phyloP scores from a whole-genome alignment of 2,113 vertebrate species.

The Pipra filicauda region DNA sequence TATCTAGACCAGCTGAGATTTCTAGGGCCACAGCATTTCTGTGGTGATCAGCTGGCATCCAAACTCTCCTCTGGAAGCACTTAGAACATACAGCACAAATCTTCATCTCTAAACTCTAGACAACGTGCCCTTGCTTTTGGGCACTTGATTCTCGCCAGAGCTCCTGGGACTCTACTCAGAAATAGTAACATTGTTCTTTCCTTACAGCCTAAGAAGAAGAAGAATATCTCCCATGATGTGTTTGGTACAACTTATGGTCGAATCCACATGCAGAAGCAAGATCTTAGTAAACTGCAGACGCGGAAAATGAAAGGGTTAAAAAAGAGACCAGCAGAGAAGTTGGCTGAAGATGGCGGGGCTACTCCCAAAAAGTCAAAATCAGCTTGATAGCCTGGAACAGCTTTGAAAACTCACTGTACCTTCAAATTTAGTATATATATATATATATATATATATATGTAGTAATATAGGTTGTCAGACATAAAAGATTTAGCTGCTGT shows the following conservation, averaged over 20 bases:
- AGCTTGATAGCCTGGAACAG: not conserved
- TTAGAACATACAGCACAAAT: not conserved
- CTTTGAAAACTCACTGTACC: not conserved
- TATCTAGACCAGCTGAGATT: not conserved
- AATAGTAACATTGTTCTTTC: slow-evolving; percentile 4
- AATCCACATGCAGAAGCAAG: slow-evolving; percentile 97
- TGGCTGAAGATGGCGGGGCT: slow-evolving; percentile 21
- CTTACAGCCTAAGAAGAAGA: slow-evolving; percentile 91
- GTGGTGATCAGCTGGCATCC: not conserved
- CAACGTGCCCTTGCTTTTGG: not conserved
- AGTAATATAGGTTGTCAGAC: not conserved
- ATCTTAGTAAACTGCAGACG: slow-evolving; percentile 89
- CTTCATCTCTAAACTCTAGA: not conserved
- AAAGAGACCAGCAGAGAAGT: slow-evolving; percentile 80
- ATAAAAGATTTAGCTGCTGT: not conserved
- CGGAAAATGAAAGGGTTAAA: slow-evolving; percentile 94
- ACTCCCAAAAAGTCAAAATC: slow-evolving; percentile 77
- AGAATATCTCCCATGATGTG: slow-evolving; percentile 91
- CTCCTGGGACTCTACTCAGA: not conserved
- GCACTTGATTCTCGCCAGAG: not conserved
- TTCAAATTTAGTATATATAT: not conserved
- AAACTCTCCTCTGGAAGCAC: not conserved
- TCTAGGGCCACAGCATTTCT: not conserved
- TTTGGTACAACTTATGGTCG: slow-evolving; percentile 91
- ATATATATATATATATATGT: not conserved